These are phyloP conservation scores for Leptinotarsa rubiginosa DNA, from an alignment of 2,888 invertebrate genomes.

Conservation along the genomic window DNA sequence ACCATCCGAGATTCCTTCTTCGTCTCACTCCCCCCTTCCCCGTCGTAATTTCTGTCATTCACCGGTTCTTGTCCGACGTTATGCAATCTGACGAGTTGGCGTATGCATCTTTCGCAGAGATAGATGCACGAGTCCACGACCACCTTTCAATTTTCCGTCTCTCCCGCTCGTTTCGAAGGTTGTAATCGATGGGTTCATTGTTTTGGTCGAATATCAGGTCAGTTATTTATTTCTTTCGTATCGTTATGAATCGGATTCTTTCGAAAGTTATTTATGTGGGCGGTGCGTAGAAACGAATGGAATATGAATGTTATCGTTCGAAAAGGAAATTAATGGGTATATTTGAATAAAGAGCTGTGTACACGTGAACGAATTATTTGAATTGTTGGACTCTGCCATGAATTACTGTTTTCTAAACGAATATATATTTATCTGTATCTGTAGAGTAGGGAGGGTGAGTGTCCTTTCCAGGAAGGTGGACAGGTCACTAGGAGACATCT, in stretches of 20 bases:
- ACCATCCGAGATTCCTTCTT: not conserved
- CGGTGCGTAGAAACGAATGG: not conserved
- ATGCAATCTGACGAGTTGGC: not conserved
- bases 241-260: slow-evolving; percentile 9
- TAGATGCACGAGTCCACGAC: slow-evolving; percentile 3
- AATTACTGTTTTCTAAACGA: not conserved
- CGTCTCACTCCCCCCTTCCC: not conserved
- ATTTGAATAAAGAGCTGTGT: not conserved
- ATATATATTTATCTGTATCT: too few relatives aligned
- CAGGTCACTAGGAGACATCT: too few relatives aligned
- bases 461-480: too few relatives aligned
- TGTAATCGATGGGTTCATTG: slow-evolving; percentile 15
- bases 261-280: not conserved
- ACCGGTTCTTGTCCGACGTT: not conserved
- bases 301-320: not conserved
- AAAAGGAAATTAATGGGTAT: not conserved
- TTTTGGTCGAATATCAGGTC: not conserved
- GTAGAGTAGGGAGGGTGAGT: too few relatives aligned
- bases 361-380: too few relatives aligned
- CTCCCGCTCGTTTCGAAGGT: slow-evolving; percentile 14
- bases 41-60: not conserved
- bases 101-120: not conserved
- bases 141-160: slow-evolving; percentile 5
- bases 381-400: too few relatives aligned
- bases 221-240: not conserved